phyloP scores from a whole-genome alignment of 2,888 invertebrate genomes.

The Osedax fenrisi region DNA sequence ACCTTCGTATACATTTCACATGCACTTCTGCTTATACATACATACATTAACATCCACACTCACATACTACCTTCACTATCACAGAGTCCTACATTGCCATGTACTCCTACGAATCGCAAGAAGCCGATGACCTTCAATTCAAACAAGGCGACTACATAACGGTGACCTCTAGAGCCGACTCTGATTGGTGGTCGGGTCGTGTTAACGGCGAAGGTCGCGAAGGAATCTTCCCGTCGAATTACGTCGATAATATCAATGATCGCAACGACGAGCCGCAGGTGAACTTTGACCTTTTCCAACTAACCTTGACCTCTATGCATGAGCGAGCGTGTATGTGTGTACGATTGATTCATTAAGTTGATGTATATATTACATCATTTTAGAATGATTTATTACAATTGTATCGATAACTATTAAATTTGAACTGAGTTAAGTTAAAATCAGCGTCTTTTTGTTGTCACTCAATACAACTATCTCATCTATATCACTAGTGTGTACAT shows the following conservation, averaged over 20 bases:
- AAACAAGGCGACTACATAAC: slow-evolving; percentile 71
- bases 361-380: too few species aligned
- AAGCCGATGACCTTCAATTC: slow-evolving; percentile 80
- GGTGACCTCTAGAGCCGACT: slow-evolving; percentile 76
- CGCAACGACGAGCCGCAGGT: slow-evolving; percentile 45
- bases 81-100: slow-evolving; percentile 27
- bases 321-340: too few species aligned
- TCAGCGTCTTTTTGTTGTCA: too few species aligned
- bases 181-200: slow-evolving; percentile 97
- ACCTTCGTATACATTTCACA: neutral
- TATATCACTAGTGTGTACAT: too few species aligned
- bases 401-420: too few species aligned
- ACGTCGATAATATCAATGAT: slow-evolving; percentile 58
- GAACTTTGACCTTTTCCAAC: too few species aligned
- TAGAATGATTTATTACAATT: too few species aligned
- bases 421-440: too few species aligned
- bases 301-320: too few species aligned
- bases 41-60: neutral
- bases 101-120: slow-evolving; percentile 51
- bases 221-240: slow-evolving; percentile 95
- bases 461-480: too few species aligned
- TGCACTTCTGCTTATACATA: neutral
- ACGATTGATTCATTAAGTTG: too few species aligned
- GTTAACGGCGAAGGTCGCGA: slow-evolving; percentile 65
- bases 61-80: neutral